These are phyloP conservation scores for Eunapius fragilis DNA, from an alignment of 37 sponge, comb jelly and placozoan species.

Conservation along the genomic window DNA sequence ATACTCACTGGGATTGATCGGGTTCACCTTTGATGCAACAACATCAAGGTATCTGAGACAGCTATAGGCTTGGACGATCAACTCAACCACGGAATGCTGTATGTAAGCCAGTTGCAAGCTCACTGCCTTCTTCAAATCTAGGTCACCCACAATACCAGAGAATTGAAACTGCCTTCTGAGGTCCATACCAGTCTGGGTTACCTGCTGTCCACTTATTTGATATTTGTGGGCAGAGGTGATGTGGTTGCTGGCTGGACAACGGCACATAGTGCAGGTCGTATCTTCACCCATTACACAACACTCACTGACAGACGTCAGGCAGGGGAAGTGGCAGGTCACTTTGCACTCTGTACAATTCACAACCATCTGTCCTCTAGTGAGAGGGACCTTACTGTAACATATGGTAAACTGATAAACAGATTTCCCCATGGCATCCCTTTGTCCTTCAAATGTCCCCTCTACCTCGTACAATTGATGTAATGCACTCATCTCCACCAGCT, in stretches of 20 bases:
- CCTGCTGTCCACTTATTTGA: not conserved
- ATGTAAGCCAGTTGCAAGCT: not conserved
- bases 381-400: not conserved
- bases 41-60: conserved; percentile 15
- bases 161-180: not conserved
- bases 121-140: not conserved
- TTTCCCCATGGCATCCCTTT: not conserved
- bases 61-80: conserved; percentile 8
- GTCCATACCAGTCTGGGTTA: conserved; percentile 17
- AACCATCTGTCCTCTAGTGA: not conserved
- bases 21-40: conserved; percentile 46
- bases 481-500: not conserved
- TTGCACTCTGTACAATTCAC: conserved; percentile 36
- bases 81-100: not conserved
- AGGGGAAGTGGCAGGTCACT: conserved; percentile 5
- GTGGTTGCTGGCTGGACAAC: conserved; percentile 33
- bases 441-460: not conserved
- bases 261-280: not conserved
- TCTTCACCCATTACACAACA: not conserved
- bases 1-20: conserved; percentile 35
- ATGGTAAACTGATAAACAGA: conserved; percentile 7
- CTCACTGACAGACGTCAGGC: conserved; percentile 14
- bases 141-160: not conserved
- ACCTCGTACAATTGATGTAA: conserved; percentile 2
- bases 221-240: not conserved